phyloP scores from a whole-genome alignment of 2,797 vertebrate genomes.

The Chrysocyon brachyurus region DNA sequence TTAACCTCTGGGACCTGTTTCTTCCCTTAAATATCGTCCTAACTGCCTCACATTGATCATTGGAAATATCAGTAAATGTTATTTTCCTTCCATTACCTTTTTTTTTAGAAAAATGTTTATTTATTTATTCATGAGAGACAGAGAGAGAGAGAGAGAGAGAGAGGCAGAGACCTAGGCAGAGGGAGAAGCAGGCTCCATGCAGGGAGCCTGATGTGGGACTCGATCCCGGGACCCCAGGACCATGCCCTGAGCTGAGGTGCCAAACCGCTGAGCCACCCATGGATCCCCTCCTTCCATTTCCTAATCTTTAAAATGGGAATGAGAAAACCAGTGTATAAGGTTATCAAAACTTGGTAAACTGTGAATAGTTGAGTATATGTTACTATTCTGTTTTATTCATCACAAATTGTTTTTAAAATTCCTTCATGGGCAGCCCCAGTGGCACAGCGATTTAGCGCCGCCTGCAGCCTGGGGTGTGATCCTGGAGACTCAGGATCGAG shows the following conservation, averaged over 20 bases:
- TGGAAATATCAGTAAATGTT: slow-evolving; percentile 39
- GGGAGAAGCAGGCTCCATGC: background rate
- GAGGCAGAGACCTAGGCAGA: background rate
- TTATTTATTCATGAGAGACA: no score
- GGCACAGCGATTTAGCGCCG: no score
- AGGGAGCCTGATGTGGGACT: background rate
- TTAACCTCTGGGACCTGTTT: background rate
- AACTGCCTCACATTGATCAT: background rate
- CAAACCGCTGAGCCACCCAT: background rate
- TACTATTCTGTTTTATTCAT: slow-evolving; percentile 55
- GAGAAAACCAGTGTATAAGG: slow-evolving; percentile 19
- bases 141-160: no score
- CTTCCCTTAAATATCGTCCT: background rate
- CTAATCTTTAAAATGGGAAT: slow-evolving; percentile 21
- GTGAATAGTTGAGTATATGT: slow-evolving; percentile 32
- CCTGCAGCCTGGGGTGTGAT: no score
- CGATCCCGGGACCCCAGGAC: background rate
- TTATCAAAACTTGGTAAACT: slow-evolving; percentile 23
- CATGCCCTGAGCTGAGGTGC: background rate
- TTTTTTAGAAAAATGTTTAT: no score
- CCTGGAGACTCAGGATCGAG: no score
- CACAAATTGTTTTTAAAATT: slow-evolving; percentile 52
- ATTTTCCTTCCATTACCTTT: background rate
- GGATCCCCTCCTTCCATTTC: background rate
- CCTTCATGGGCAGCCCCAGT: no score